Evolutionary conservation across 2,113 vertebrate species (phyloP).

Genomic region (Lutjanus erythropterus): DNA sequence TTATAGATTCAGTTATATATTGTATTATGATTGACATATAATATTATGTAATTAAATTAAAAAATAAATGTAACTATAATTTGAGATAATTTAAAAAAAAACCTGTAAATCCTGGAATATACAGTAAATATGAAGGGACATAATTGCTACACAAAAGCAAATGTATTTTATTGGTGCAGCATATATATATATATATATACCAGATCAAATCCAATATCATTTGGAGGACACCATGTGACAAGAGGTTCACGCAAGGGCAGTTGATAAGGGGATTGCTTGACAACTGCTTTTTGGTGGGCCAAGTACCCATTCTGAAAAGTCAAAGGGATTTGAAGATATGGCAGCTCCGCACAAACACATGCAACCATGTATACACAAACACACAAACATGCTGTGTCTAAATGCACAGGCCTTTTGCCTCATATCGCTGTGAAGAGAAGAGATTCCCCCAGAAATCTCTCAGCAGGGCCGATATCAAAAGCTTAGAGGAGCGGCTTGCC

Average conservation of each 20-base stretch:
- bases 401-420: constrained; percentile 35
- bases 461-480: constrained; percentile 61
- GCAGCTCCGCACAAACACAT: constrained; percentile 22
- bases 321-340: constrained; percentile 55
- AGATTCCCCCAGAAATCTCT: constrained; percentile 62
- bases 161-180: constrained; percentile 37
- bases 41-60: no score
- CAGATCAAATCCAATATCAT: constrained; percentile 54
- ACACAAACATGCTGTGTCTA: constrained; percentile 27
- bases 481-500: constrained; percentile 43
- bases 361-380: constrained; percentile 6
- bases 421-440: constrained; percentile 46
- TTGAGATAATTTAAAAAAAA: not conserved
- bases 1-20: no score
- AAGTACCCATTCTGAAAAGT: constrained; percentile 46
- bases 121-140: not conserved
- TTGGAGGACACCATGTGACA: constrained; percentile 36
- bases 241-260: constrained; percentile 38
- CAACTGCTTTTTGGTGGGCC: constrained; percentile 32
- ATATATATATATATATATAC: no score
- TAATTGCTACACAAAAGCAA: constrained; percentile 1
- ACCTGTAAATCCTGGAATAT: not conserved
- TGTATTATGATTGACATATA: no score
- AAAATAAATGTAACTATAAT: no score
- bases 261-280: constrained; percentile 62